Percentiles rank a stretch among this genome's conserved stretches.
These are phyloP conservation scores for Corella eumyota DNA, from an alignment of 23 tunicate genomes.

Conservation along the genomic window DNA sequence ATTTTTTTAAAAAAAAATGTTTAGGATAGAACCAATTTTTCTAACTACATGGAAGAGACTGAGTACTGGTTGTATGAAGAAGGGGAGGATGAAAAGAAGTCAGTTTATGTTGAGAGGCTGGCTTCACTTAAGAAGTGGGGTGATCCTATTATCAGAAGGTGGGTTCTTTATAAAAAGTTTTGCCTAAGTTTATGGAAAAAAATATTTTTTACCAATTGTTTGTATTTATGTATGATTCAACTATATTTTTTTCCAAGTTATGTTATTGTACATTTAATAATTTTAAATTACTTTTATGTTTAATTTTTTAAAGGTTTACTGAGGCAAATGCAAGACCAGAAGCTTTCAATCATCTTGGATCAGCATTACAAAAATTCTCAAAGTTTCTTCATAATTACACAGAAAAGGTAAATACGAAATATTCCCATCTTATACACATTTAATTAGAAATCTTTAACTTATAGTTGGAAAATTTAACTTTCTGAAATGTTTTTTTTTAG, in stretches of 20 bases:
- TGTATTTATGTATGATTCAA: no score
- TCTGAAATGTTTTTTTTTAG: no score
- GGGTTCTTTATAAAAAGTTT: no score
- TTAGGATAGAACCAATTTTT: constrained; percentile 47
- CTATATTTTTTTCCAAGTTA: no score
- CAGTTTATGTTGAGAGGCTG: constrained; percentile 42
- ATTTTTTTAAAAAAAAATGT: no score
- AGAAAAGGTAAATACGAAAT: constrained; percentile 70
- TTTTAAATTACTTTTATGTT: no score
- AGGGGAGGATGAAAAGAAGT: constrained; percentile 70
- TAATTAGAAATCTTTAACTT: background rate
- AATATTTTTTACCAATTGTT: no score
- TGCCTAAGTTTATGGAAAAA: no score
- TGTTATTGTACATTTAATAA: no score
- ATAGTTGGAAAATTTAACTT: no score
- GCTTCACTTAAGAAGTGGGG: constrained; percentile 43
- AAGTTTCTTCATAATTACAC: constrained; percentile 53
- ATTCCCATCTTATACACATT: background rate
- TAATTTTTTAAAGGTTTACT: constrained; percentile 31
- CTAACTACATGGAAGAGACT: constrained; percentile 25
- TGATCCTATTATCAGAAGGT: constrained; percentile 67
- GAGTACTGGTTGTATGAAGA: constrained; percentile 94
- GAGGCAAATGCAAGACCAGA: constrained; percentile 47
- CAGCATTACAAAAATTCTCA: constrained; percentile 28
- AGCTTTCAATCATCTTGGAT: constrained; percentile 63